Base-by-base conservation (phyloP, 2,888 invertebrate species). In the Orchesella flavescens region DNA sequence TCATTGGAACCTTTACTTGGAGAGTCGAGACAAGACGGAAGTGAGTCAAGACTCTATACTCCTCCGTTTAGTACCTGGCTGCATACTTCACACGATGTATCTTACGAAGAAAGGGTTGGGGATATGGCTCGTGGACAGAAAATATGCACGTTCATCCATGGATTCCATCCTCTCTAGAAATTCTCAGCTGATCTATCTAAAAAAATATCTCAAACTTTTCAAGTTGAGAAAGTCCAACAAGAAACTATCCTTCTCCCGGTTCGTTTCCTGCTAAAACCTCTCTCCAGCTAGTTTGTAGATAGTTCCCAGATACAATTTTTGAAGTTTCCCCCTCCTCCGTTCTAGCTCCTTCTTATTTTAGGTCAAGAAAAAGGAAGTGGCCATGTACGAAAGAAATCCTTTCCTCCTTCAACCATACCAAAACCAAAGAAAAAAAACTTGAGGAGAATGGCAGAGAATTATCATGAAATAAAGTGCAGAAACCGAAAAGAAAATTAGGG, bases 241-340 rank as follows among this genome's bases (percentile, higher is more conserved):
- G 34, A 34, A 34, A 34, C 34, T 34, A 34, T 34, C 34, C 7
- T 34, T 72, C 57, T 43, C 21, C 34, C 43, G 19, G 13, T 72
- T 72, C 59, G 59, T 72, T 72, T 72, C 72, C 72, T 72, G 57
- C 55, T 72, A 7, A 34, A 34, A 2, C 34, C 34, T 34, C 34
- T 7, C 34, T 34, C 34, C 34, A 34, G 34, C 7, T 34, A 34
- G 34, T 34, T 34, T 34, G 34, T 34, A 34, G 34, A 34, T 34
- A n/a, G 34, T 34, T 34, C 34, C 3, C 7, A 34, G 34, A 34
- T 34, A 34, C 34, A 34, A 34, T 34, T 34, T 34, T 34, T 34
- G 34, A 34, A 34, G 34, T 34, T 7, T 34, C 34, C 34, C 34
- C 34, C 34, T 34, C 34, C 34, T 34, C 34, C 7, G 3, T 34